Percentiles rank a stretch among this genome's conserved stretches.
Conservation (phyloP, 1,140 invertebrate species). For the Leptonema lineaticorne region DNA sequence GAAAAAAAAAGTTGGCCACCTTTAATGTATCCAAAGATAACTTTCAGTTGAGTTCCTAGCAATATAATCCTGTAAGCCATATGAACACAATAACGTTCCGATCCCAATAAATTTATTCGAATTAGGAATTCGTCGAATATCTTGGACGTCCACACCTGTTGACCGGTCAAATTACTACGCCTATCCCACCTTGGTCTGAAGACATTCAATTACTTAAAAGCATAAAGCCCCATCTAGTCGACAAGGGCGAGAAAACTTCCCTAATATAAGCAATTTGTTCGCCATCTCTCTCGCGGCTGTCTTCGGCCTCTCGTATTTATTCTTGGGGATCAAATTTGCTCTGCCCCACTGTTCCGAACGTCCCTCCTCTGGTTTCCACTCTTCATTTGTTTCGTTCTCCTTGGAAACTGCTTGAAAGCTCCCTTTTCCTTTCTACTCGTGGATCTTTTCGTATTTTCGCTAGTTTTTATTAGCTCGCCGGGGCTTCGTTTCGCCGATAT, state of each 20-base stretch:
- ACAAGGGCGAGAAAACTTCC: constrained; percentile 31
- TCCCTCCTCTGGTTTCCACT: not conserved
- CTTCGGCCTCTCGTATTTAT: constrained; percentile 13
- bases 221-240: constrained; percentile 30
- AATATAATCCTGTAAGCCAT: not conserved
- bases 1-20: too few relatives aligned
- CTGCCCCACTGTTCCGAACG: not conserved
- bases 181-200: not conserved
- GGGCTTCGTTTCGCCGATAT: constrained; percentile 9
- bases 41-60: not conserved
- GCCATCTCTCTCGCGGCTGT: constrained; percentile 5
- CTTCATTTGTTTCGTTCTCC: not conserved
- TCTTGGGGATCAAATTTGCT: too few relatives aligned
- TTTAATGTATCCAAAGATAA: too few relatives aligned
- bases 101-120: constrained; percentile 25
- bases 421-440: not conserved
- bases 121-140: constrained; percentile 22
- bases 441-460: not conserved
- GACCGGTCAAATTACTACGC: not conserved
- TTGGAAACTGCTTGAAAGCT: not conserved
- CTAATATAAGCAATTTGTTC: constrained; percentile 34
- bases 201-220: constrained; percentile 36
- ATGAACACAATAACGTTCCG: not conserved
- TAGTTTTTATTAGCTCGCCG: constrained; percentile 11
- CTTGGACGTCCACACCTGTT: constrained; percentile 19